These are phyloP conservation scores for Drosophila meridiana DNA, from an alignment of 2,888 invertebrate species.

Conservation along the genomic window DNA sequence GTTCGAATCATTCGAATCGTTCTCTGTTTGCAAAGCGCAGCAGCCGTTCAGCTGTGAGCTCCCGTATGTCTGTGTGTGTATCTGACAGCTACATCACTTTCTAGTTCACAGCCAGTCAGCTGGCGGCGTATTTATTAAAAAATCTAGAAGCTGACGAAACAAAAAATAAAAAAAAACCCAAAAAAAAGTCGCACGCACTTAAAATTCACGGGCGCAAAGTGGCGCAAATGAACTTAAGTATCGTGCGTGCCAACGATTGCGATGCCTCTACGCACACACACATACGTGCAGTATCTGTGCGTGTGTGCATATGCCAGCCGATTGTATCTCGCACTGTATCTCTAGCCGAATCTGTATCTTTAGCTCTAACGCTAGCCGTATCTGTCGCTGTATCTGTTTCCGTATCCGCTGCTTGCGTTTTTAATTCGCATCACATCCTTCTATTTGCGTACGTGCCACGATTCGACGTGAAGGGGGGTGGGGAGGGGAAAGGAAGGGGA, in stretches of 20 bases:
- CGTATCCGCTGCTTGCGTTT: slow-evolving; percentile 54
- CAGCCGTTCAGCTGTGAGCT: slow-evolving; percentile 23
- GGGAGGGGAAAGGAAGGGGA: background rate
- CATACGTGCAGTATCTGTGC: slow-evolving; percentile 3
- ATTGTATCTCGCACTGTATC: slow-evolving; percentile 16
- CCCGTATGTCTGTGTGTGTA: background rate
- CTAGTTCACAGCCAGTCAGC: slow-evolving; percentile 27
- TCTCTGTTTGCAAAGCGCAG: slow-evolving; percentile 28
- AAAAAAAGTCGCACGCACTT: slow-evolving; percentile 54
- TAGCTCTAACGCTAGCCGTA: slow-evolving; percentile 23
- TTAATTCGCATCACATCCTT: slow-evolving; percentile 80
- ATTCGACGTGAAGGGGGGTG: background rate
- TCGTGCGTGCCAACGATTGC: slow-evolving; percentile 58
- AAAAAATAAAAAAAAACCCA: background rate
- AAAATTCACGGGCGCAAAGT: slow-evolving; percentile 75
- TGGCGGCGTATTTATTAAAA: slow-evolving; percentile 22
- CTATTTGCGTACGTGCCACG: slow-evolving; percentile 76
- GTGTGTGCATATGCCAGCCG: slow-evolving; percentile 15
- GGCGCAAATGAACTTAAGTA: slow-evolving; percentile 79
- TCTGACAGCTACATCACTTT: slow-evolving; percentile 47
- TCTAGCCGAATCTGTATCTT: slow-evolving; percentile 19
- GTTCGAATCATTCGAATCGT: slow-evolving; percentile 25
- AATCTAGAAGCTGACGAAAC: background rate
- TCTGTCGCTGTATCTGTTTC: slow-evolving; percentile 37
- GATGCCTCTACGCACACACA: slow-evolving; percentile 21